Evolutionary conservation across 92 coral and sea anemone genomes (phyloP).

Genomic region (Parazoanthus atlanticus): DNA sequence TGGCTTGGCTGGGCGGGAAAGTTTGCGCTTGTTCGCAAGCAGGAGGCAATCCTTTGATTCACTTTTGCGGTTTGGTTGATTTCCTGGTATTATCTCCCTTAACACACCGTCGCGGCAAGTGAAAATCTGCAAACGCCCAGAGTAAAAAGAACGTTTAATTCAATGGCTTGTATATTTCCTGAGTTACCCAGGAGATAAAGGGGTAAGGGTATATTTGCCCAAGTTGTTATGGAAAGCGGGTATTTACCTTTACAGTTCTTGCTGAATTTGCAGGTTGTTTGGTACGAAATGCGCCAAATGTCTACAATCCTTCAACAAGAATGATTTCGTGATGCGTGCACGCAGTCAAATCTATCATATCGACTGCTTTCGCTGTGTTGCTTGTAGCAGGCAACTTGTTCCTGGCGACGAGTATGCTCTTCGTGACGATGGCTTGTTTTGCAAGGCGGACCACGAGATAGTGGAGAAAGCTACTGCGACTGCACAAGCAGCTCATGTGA

Average conservation of each 20-base stretch:
- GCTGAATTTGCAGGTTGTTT: conserved; percentile 81
- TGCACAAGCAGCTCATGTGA: conserved; percentile 87
- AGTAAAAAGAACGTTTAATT: conserved; percentile 11
- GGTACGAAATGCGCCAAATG: conserved; percentile 99
- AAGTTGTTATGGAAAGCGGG: conserved; percentile 80
- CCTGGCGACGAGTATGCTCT: conserved; percentile 99
- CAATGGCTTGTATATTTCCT: conserved; percentile 15
- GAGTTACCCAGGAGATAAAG: conserved; percentile 26
- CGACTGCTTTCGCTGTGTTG: conserved; percentile 99
- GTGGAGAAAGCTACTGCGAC: conserved; percentile 96
- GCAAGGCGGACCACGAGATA: conserved; percentile 97
- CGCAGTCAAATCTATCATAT: conserved; percentile 94
- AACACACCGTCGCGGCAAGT: conserved; percentile 28
- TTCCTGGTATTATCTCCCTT: conserved; percentile 42
- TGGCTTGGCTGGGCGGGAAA: conserved; percentile 93
- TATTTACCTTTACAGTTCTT: conserved; percentile 52
- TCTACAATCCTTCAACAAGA: conserved; percentile 88
- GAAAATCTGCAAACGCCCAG: background rate
- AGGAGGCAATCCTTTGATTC: conserved; percentile 81
- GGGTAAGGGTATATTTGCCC: conserved; percentile 83
- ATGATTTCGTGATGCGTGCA: conserved; percentile 98
- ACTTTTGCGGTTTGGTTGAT: conserved; percentile 68
- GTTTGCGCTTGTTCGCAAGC: conserved; percentile 82
- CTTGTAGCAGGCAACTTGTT: conserved; percentile 94
- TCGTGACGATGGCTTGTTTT: conserved; percentile 94